A percentile compares a stretch with the other conserved stretches of the same genome.
phyloP scores from a whole-genome alignment of 2,113 vertebrate genomes.

The Etia nguti region DNA sequence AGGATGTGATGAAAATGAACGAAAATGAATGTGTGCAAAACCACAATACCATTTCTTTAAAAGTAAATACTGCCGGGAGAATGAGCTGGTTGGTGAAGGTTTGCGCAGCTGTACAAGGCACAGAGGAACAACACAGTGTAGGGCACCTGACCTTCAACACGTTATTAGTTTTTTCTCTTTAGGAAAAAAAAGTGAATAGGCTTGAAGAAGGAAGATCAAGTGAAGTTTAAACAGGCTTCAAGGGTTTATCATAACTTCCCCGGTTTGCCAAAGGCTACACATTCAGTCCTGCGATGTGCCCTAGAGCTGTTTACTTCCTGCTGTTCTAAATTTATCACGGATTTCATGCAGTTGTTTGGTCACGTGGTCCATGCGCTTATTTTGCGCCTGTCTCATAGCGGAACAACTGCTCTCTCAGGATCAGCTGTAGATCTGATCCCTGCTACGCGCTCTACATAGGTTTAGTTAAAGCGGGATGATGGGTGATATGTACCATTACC shows the following conservation, averaged over 20 bases:
- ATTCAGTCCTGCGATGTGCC: background rate
- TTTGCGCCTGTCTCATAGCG: background rate
- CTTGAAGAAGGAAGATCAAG: background rate
- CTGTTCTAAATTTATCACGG: background rate
- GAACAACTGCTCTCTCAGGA: background rate
- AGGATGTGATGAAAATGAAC: rapidly evolving
- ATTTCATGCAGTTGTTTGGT: background rate
- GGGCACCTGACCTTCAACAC: background rate
- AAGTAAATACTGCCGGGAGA: background rate
- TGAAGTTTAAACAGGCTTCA: background rate
- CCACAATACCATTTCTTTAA: background rate
- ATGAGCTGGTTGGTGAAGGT: background rate
- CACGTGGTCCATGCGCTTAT: background rate
- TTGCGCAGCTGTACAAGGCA: background rate
- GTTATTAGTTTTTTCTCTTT: background rate
- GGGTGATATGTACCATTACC: background rate
- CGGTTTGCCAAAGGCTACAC: background rate
- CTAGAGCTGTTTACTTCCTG: background rate
- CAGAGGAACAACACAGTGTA: background rate
- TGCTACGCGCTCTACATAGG: rapidly evolving
- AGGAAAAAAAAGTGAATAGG: background rate
- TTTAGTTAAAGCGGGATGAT: background rate
- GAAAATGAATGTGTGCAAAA: background rate
- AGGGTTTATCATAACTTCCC: background rate
- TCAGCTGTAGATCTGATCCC: background rate